Percentiles rank a stretch among this genome's conserved stretches.
phyloP scores from a whole-genome alignment of 2,888 invertebrate species.

The Nephrotoma guestfalica region DNA sequence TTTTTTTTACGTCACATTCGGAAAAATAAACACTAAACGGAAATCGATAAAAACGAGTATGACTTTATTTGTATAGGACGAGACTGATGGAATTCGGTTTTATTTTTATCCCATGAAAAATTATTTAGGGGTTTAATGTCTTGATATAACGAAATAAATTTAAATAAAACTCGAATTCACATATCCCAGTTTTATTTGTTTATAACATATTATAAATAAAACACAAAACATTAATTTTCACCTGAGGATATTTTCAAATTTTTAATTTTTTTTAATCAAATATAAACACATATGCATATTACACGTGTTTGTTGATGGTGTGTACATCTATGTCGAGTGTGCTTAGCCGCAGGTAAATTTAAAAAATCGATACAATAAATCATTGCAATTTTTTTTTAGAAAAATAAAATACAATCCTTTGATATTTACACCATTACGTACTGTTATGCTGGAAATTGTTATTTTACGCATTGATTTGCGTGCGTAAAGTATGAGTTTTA shows the following conservation, averaged over 20 bases:
- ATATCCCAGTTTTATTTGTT: neutral
- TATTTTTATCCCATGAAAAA: neutral
- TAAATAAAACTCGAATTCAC: neutral
- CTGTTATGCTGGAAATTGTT: too few species aligned
- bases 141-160: neutral
- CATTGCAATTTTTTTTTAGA: neutral
- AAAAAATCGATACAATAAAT: neutral
- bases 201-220: neutral
- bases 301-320: neutral
- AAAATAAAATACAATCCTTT: too few species aligned
- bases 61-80: neutral
- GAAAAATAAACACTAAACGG: neutral
- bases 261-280: neutral
- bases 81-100: neutral
- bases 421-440: too few species aligned
- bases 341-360: neutral
- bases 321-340: neutral
- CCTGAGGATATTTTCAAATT: neutral
- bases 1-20: neutral
- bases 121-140: neutral
- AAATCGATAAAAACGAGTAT: neutral
- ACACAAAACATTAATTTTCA: neutral
- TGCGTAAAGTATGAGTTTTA: too few species aligned
- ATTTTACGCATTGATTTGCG: too few species aligned
- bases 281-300: neutral